A percentile compares a stretch with the other conserved stretches of the same genome.
These are phyloP conservation scores for Scolanthus callimorphus DNA, from an alignment of 92 coral and sea anemone species.

Conservation along the genomic window DNA sequence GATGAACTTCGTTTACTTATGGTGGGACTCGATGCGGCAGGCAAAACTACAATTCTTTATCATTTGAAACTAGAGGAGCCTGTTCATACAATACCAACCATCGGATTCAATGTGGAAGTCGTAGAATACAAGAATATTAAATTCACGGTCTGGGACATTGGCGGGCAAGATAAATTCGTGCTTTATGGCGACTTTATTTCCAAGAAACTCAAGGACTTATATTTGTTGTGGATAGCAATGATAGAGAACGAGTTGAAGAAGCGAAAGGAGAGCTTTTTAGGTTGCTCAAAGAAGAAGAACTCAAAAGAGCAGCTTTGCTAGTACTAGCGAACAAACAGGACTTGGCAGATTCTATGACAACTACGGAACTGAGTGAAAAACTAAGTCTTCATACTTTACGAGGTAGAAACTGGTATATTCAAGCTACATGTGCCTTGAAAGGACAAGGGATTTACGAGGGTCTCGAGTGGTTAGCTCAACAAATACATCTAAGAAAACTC, in stretches of 20 bases:
- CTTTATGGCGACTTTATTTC: slow-evolving; percentile 89
- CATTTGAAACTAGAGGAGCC: slow-evolving; percentile 93
- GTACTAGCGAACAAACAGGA: slow-evolving; percentile 97
- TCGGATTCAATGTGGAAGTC: slow-evolving; percentile 96
- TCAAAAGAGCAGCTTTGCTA: slow-evolving; percentile 83
- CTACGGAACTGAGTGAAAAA: slow-evolving; percentile 86
- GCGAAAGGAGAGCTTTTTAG: slow-evolving; percentile 89
- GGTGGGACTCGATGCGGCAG: slow-evolving; percentile 99
- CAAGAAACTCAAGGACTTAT: slow-evolving; percentile 97
- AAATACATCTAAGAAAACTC: slow-evolving; percentile 56
- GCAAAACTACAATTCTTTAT: slow-evolving; percentile 95
- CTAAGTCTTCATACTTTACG: slow-evolving; percentile 79
- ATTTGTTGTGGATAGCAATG: slow-evolving; percentile 95
- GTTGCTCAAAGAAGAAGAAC: slow-evolving; percentile 91
- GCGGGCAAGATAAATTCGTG: slow-evolving; percentile 99
- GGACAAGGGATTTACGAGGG: slow-evolving; percentile 97
- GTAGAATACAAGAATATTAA: slow-evolving; percentile 97
- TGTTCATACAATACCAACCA: slow-evolving; percentile 91
- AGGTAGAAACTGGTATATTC: slow-evolving; percentile 91
- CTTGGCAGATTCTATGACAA: slow-evolving; percentile 74
- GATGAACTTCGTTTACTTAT: slow-evolving; percentile 94
- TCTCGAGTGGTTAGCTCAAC: slow-evolving; percentile 90
- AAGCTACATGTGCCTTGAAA: slow-evolving; percentile 91
- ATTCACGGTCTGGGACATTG: slow-evolving; percentile 98
- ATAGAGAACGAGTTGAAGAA: slow-evolving; percentile 77